Conservation (phyloP, 1,140 invertebrate species). For the Linepithema humile region DNA sequence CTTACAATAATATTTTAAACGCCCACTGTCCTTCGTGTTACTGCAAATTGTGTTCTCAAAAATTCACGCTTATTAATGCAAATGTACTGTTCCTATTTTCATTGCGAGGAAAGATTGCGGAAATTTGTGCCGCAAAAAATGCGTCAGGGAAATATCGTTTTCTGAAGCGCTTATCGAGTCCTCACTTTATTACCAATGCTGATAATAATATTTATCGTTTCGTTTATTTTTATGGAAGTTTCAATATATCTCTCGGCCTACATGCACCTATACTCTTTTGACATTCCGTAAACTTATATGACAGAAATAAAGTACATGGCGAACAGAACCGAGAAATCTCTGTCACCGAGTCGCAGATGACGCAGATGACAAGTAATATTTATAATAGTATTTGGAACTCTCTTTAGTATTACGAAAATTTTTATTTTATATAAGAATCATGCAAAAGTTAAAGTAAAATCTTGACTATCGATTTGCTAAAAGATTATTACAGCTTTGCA, state of each 20-base stretch:
- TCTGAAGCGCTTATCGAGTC: background rate
- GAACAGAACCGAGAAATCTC: background rate
- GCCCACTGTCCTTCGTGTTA: background rate
- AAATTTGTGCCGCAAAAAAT: slow-evolving; percentile 2
- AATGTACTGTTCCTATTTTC: background rate
- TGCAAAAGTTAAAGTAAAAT: background rate
- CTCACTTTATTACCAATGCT: background rate
- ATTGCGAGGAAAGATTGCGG: background rate
- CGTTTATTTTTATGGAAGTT: slow-evolving; percentile 10
- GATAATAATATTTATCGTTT: slow-evolving; percentile 22
- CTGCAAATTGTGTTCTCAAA: slow-evolving; percentile 7
- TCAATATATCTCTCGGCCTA: background rate
- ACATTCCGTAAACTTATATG: background rate
- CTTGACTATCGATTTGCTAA: background rate
- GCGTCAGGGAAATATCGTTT: background rate
- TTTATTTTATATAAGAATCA: too few relatives aligned
- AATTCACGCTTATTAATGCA: slow-evolving; percentile 18
- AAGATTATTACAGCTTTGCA: too few relatives aligned
- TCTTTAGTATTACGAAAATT: too few relatives aligned
- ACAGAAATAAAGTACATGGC: background rate
- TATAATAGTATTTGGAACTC: too few relatives aligned
- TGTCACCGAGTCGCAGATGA: background rate
- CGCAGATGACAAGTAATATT: too few relatives aligned
- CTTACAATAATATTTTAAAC: background rate
- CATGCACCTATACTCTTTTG: background rate